A percentile compares a stretch with the other conserved stretches of the same genome.
Conservation (phyloP, 37 sponge, comb jelly and placozoan species). For the Agelas oroides region DNA sequence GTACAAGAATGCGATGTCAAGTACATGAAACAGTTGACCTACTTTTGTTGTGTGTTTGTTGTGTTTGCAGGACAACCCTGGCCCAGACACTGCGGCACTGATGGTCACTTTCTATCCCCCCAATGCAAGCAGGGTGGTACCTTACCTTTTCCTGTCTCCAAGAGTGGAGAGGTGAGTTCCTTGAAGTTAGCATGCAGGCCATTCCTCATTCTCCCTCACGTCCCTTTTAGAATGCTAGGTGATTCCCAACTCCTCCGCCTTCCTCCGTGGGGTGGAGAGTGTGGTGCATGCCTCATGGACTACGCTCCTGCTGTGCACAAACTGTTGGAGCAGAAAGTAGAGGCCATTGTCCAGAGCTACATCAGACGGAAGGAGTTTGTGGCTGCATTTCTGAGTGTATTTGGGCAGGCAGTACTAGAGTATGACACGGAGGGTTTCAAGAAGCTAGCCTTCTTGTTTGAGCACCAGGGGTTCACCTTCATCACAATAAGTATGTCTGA, state of each 20-base stretch:
- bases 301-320: conserved; percentile 72
- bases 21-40: not conserved
- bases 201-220: too few relatives aligned
- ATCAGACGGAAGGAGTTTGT: conserved; percentile 70
- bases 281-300: conserved; percentile 76
- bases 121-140: conserved; percentile 38
- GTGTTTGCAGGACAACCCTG: conserved; percentile 51
- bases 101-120: conserved; percentile 58
- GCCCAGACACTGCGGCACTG: conserved; percentile 59
- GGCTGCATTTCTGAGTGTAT: conserved; percentile 60
- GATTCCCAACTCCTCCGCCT: conserved; percentile 28
- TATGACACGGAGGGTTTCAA: conserved; percentile 85
- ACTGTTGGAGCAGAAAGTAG: conserved; percentile 62
- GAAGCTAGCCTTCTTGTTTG: conserved; percentile 72
- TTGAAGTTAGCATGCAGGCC: too few relatives aligned
- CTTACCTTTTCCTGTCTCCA: conserved; percentile 62
- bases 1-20: not conserved
- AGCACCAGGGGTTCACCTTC: conserved; percentile 67
- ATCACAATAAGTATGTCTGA: conserved; percentile 51
- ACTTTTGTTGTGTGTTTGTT: not conserved
- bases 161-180: conserved; percentile 42
- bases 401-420: conserved; percentile 74
- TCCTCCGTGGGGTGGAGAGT: conserved; percentile 72
- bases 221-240: conserved; percentile 48
- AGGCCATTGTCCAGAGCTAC: conserved; percentile 52